Conservation (phyloP, 1,140 invertebrate species). For the Gerris buenoi region DNA sequence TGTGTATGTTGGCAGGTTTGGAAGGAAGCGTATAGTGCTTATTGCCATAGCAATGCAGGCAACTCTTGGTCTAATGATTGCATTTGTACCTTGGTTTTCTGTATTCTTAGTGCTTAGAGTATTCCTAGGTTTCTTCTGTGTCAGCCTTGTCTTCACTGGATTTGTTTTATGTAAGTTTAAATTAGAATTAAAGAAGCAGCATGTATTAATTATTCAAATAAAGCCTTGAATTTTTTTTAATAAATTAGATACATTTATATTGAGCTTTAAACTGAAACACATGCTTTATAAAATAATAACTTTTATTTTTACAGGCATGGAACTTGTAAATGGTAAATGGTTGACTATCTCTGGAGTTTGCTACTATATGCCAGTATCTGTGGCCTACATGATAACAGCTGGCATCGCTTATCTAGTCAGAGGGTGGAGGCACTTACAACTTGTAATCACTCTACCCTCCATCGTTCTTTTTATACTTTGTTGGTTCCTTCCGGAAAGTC, state of each 20-base stretch:
- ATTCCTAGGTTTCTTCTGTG: constrained; percentile 48
- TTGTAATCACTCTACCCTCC: constrained; percentile 52
- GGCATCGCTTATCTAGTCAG: constrained; percentile 51
- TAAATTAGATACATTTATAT: too few relatives aligned
- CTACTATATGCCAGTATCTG: constrained; percentile 51
- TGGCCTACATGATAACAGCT: constrained; percentile 56
- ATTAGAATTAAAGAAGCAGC: too few relatives aligned
- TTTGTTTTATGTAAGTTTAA: constrained; percentile 39
- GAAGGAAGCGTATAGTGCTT: constrained; percentile 56
- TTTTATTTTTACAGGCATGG: constrained; percentile 38
- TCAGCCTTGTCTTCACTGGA: constrained; percentile 53
- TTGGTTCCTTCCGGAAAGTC: constrained; percentile 67
- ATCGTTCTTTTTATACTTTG: constrained; percentile 46
- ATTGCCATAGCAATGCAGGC: constrained; percentile 49
- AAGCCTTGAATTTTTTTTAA: too few relatives aligned
- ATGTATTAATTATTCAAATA: too few relatives aligned
- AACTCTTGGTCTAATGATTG: constrained; percentile 38
- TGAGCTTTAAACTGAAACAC: too few relatives aligned
- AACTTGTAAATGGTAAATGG: constrained; percentile 57
- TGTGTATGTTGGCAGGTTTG: constrained; percentile 38
- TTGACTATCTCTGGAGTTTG: constrained; percentile 53
- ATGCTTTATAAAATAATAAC: too few relatives aligned
- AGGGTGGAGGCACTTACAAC: constrained; percentile 54
- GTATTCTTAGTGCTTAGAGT: constrained; percentile 44
- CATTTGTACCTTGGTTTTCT: constrained; percentile 45